Conservation (phyloP, 2,888 invertebrate genomes). For the Orthonevra nobilis region DNA sequence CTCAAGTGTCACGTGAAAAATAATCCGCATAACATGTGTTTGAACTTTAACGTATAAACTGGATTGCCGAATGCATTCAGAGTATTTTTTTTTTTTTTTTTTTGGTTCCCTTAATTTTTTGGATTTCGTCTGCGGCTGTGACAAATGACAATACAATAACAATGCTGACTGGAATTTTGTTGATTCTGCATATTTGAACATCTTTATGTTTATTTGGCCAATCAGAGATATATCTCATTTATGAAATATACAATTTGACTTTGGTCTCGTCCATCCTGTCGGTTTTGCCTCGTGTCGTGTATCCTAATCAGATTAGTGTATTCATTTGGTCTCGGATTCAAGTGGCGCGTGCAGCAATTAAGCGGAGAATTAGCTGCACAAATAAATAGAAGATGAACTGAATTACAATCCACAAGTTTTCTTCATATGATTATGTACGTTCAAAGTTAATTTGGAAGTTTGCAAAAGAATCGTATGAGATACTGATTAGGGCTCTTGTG, state of each 20-base stretch:
- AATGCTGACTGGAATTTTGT: slow-evolving; percentile 26
- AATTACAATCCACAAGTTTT: slow-evolving; percentile 24
- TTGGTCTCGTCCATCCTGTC: too few relatives aligned
- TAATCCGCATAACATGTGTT: slow-evolving; percentile 42
- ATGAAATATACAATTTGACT: slow-evolving; percentile 18
- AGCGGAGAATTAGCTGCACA: slow-evolving; percentile 21
- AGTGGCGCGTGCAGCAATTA: slow-evolving; percentile 30
- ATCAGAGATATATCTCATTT: too few relatives aligned
- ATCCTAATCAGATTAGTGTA: slow-evolving; percentile 49
- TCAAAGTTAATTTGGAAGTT: slow-evolving; percentile 39
- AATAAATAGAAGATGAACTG: slow-evolving; percentile 3
- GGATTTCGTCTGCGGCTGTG: neutral
- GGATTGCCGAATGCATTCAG: neutral
- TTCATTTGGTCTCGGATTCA: slow-evolving; percentile 30
- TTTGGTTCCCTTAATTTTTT: neutral
- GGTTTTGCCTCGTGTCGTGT: slow-evolving; percentile 10
- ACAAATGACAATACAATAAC: slow-evolving; percentile 33
- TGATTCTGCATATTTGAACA: slow-evolving; percentile 34
- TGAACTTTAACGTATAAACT: slow-evolving; percentile 16
- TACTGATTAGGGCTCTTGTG: neutral
- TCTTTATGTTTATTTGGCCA: too few relatives aligned
- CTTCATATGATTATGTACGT: slow-evolving; percentile 38
- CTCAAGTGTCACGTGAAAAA: slow-evolving; percentile 57
- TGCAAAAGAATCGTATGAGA: slow-evolving; percentile 6
- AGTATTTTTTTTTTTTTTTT: neutral